Evolutionary conservation across 2,113 vertebrate genomes (phyloP).

Genomic region (Spilogale gracilis): DNA sequence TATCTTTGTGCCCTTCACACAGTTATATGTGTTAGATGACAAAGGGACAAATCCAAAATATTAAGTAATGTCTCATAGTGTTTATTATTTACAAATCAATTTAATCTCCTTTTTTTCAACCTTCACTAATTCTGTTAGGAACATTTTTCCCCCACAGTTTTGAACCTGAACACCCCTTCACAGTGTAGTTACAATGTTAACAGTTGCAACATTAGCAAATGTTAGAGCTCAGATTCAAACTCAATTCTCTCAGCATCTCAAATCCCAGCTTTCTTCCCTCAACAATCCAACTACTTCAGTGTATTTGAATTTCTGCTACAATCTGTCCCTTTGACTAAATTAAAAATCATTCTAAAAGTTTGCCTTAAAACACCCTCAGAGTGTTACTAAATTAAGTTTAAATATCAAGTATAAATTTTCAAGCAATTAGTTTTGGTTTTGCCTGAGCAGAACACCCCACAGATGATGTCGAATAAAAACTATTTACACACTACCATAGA

Average conservation of each 20-base stretch:
- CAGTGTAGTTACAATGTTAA: background rate
- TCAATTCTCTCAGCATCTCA: background rate
- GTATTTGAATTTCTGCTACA: slow-evolving; percentile 58
- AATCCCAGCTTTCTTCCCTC: background rate
- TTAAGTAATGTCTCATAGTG: background rate
- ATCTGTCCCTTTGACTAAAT: slow-evolving; percentile 74
- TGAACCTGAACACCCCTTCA: background rate
- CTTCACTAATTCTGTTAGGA: background rate
- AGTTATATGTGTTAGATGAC: background rate
- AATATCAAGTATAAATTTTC: slow-evolving; percentile 71
- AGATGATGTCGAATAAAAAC: slow-evolving; percentile 77
- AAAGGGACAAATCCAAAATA: background rate
- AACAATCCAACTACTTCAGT: background rate
- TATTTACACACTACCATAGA: slow-evolving; percentile 67
- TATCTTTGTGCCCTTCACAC: background rate
- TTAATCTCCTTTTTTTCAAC: background rate
- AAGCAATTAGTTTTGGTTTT: slow-evolving; percentile 80
- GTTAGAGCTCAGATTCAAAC: background rate
- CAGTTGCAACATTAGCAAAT: background rate
- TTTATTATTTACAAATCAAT: background rate
- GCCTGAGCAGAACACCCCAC: slow-evolving; percentile 60
- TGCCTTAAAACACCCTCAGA: slow-evolving; percentile 70
- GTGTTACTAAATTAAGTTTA: slow-evolving; percentile 80
- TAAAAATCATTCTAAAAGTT: slow-evolving; percentile 76
- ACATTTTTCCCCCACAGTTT: background rate